Conservation (phyloP, 1,140 invertebrate genomes). For the Dryas iulia region DNA sequence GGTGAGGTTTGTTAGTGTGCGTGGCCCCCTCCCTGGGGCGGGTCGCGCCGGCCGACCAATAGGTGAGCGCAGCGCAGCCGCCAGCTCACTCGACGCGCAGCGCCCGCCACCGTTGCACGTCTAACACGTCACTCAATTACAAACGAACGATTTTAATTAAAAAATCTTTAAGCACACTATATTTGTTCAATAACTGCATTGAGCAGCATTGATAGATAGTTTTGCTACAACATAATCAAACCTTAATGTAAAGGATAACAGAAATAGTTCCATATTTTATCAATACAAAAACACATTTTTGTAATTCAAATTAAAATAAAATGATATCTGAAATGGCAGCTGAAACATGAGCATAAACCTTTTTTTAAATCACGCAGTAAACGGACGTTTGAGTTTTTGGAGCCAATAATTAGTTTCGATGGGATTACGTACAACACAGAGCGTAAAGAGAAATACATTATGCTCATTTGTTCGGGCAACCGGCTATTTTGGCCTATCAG, state of each 20-base stretch:
- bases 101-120: slow-evolving; percentile 29
- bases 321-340: background rate
- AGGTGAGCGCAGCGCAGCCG: slow-evolving; percentile 60
- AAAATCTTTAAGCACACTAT: background rate
- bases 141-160: background rate
- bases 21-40: slow-evolving; percentile 69
- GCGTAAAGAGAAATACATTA: slow-evolving; percentile 24
- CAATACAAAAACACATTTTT: background rate
- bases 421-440: slow-evolving; percentile 18
- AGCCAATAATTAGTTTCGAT: slow-evolving; percentile 13
- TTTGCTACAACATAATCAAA: background rate
- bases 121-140: background rate
- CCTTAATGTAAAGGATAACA: background rate
- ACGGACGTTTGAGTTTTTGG: slow-evolving; percentile 11
- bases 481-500: background rate
- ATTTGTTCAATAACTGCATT: background rate
- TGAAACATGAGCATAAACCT: background rate
- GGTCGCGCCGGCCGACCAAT: slow-evolving; percentile 63
- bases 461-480: slow-evolving; percentile 3
- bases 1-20: slow-evolving; percentile 67
- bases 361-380: background rate
- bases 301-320: background rate
- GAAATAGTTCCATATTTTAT: background rate
- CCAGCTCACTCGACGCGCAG: slow-evolving; percentile 46
- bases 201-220: background rate